Conservation (phyloP, 2,113 vertebrate genomes). For the Puffinus mauretanicus region DNA sequence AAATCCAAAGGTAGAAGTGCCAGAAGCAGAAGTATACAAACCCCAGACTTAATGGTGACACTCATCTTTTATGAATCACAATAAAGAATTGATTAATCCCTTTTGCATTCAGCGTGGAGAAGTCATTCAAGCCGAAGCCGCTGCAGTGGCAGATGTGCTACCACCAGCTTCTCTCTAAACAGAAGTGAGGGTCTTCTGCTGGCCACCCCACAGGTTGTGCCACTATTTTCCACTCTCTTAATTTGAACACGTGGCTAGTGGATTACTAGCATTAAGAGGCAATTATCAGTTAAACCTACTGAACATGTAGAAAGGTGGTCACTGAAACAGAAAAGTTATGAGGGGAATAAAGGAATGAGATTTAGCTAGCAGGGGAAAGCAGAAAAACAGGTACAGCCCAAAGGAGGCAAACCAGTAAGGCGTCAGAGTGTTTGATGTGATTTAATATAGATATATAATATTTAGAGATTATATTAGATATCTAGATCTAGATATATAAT, state of each 20-base stretch:
- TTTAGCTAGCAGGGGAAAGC: neutral
- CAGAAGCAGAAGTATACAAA: neutral
- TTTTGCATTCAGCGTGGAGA: neutral
- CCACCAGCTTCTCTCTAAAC: neutral
- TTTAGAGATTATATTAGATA: neutral
- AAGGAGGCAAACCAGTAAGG: neutral
- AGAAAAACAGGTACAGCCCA: neutral
- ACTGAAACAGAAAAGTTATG: neutral
- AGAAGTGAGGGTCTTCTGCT: neutral
- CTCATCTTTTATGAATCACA: neutral
- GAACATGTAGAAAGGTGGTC: neutral
- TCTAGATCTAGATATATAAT: neutral
- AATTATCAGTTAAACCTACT: neutral
- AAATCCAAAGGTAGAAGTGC: neutral
- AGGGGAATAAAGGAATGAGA: neutral
- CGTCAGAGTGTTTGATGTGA: neutral
- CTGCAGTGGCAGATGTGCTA: neutral
- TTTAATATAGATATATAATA: neutral
- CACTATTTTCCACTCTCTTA: neutral
- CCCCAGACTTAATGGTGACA: neutral
- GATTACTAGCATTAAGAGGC: neutral
- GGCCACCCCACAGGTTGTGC: neutral
- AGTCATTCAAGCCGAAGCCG: fast-evolving
- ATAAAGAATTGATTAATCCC: neutral
- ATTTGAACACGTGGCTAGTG: neutral